A percentile compares a stretch with the other conserved stretches of the same genome.
These are phyloP conservation scores for Rhegmatorhina hoffmannsi DNA, from an alignment of 2,113 vertebrate genomes.

Conservation along the genomic window DNA sequence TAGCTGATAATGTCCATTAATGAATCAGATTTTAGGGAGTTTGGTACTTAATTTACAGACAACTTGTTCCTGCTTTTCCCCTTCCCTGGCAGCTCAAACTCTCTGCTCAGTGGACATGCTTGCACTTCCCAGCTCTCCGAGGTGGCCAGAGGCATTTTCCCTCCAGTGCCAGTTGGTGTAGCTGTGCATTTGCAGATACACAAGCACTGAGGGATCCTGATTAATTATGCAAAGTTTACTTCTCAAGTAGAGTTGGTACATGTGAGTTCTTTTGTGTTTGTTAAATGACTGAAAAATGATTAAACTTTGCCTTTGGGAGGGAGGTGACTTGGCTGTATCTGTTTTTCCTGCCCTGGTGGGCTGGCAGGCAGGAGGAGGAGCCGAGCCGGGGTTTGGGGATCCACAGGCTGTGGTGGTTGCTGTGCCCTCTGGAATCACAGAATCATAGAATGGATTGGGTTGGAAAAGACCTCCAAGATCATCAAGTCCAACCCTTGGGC, in stretches of 20 bases:
- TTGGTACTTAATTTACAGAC: not conserved
- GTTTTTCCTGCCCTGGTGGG: not conserved
- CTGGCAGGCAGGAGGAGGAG: not conserved
- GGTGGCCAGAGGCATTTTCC: not conserved
- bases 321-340: not conserved
- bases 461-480: no score
- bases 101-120: not conserved
- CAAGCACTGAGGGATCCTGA: not conserved
- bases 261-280: slow-evolving; percentile 14
- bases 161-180: not conserved
- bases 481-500: no score
- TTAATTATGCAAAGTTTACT: slow-evolving; percentile 10
- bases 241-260: not conserved
- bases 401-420: no score
- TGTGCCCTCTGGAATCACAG: no score
- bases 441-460: no score
- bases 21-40: not conserved
- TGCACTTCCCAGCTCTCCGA: not conserved
- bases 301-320: not conserved
- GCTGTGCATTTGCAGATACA: slow-evolving; percentile 1
- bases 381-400: not conserved
- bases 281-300: not conserved
- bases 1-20: not conserved
- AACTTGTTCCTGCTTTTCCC: not conserved
- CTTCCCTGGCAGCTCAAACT: not conserved